These are phyloP conservation scores for Pseudois nayaur DNA, from an alignment of 2,113 vertebrate species.

Conservation along the genomic window DNA sequence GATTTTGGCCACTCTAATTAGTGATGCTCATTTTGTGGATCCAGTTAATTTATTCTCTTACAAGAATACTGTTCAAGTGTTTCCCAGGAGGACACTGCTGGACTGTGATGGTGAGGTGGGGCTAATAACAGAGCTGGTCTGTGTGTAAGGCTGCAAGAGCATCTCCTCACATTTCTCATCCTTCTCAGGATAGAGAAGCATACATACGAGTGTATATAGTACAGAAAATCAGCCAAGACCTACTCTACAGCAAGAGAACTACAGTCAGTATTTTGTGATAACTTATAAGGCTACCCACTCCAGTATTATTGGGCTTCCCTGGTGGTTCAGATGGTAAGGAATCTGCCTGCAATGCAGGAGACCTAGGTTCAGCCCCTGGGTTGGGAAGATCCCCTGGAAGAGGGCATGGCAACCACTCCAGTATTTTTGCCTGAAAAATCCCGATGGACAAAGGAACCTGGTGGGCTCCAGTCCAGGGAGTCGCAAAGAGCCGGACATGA, in stretches of 20 bases:
- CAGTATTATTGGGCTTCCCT: background rate
- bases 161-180: background rate
- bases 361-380: background rate
- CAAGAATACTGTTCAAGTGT: background rate
- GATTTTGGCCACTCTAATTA: background rate
- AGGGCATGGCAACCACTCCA: background rate
- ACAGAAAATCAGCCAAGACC: background rate
- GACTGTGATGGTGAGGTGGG: rapidly evolving
- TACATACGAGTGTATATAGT: background rate
- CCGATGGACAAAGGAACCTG: background rate
- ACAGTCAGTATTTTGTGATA: background rate
- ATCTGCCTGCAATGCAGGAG: background rate
- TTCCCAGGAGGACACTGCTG: background rate
- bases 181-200: background rate
- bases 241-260: background rate
- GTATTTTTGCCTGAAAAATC: background rate
- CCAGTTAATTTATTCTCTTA: background rate
- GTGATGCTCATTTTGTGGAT: background rate
- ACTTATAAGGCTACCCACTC: background rate
- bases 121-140: background rate
- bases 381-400: background rate
- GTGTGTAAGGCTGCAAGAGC: background rate
- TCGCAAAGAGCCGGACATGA: background rate
- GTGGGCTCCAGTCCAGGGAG: background rate
- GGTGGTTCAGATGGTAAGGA: background rate